Evolutionary conservation across 1,140 invertebrate genomes (phyloP).

Genomic region (Wasmannia auropunctata): DNA sequence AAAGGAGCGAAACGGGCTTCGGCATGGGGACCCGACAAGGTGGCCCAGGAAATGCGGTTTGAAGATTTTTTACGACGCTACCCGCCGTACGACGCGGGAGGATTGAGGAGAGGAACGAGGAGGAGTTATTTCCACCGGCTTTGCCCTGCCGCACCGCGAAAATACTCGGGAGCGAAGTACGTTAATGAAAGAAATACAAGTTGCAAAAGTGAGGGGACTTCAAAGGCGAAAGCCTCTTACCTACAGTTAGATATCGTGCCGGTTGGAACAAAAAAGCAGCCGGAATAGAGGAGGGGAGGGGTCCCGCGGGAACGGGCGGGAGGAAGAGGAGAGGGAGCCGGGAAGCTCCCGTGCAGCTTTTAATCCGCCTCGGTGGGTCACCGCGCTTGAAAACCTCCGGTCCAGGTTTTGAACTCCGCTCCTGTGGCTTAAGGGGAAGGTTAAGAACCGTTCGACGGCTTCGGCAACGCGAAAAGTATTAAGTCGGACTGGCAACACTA

Average conservation of each 20-base stretch:
- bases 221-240: constrained; percentile 76
- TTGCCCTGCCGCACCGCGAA: constrained; percentile 63
- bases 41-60: constrained; percentile 22
- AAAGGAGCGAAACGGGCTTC: neutral
- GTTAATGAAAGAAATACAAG: constrained; percentile 75
- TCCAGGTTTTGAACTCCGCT: constrained; percentile 70
- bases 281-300: neutral
- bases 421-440: constrained; percentile 60
- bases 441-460: constrained; percentile 62
- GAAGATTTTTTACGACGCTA: constrained; percentile 63
- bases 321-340: neutral
- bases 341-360: constrained; percentile 70
- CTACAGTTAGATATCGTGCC: constrained; percentile 70
- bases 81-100: neutral
- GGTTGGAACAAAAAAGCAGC: constrained; percentile 61
- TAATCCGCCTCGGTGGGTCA: constrained; percentile 71
- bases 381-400: constrained; percentile 70
- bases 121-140: constrained; percentile 57
- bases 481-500: constrained; percentile 64
- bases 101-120: constrained; percentile 8
- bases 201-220: constrained; percentile 73
- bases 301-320: neutral
- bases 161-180: constrained; percentile 66
- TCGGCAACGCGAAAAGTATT: constrained; percentile 67
- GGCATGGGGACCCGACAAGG: neutral